Evolutionary conservation across 2,113 vertebrate species (phyloP), one percentile per base, ranked within the genome.

Genomic region (Cnemophilus loriae): DNA sequence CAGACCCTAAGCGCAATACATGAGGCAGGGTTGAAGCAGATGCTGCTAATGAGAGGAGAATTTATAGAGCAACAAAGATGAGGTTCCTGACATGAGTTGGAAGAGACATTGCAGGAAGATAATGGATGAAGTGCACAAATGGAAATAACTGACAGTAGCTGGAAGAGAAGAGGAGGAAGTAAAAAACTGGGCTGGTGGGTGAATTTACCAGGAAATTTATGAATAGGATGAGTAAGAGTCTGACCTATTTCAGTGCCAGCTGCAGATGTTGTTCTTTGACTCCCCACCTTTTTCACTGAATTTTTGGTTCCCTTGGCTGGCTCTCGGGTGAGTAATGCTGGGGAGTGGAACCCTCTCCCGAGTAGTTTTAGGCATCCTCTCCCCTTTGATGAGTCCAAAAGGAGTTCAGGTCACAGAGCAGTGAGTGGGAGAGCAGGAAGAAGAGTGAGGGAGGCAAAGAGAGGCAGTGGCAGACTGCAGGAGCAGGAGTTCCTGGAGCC

Each of bases 221-320:
- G 42, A 76, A 57, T 74, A n/a, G 46, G 12, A 57, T 88, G 67
- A 87, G 14, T 60, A 84, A 63, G 81, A 75, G 55, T 46, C 57
- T 46, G 49, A 70, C 39, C n/a, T 81, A 41, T 21, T 95, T 79
- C 73, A 84, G 1, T 3, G 10, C 42, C 88, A 92, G 71, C 28
- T 90, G 68, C 71, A 93, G 50, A 74, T 83, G 55, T 76, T 88
- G 28, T 68, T 93, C 79, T 90, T 80, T 81, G 64, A 93, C 63
- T 75, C 76, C 24, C 28, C 22, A 84, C 14, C 13, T 77, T 92
- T 90, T 91, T 24, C 12, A 0, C 3, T 60, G 39, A 69, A 39
- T 67, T 11, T 88, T 69, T 73, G 46, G 26, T 73, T 89, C 28
- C 27, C 33, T 80, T 90, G 68, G 52, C 75, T 96, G 60, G 10